phyloP scores from a whole-genome alignment of 2,113 vertebrate genomes.

The Xenus cinereus region DNA sequence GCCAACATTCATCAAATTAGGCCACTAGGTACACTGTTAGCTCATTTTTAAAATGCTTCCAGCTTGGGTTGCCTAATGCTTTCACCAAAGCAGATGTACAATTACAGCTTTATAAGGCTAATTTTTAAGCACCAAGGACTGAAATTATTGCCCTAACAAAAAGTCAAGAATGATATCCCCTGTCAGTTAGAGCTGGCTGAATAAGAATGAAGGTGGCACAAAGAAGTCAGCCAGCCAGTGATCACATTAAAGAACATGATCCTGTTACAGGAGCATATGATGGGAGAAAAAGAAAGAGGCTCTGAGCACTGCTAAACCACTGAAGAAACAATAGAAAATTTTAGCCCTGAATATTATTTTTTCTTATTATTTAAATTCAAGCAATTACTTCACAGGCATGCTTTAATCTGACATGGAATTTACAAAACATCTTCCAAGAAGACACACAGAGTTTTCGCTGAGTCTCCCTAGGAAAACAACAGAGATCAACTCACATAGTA shows the following conservation, averaged over 20 bases:
- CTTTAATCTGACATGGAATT: not conserved
- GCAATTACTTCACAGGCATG: not conserved
- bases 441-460: not conserved
- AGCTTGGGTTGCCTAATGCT: not conserved
- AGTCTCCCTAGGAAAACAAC: not conserved
- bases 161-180: conserved; percentile 19
- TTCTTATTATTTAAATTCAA: not conserved
- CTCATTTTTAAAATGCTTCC: not conserved
- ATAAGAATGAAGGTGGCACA: conserved; percentile 20
- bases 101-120: not conserved
- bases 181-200: not conserved
- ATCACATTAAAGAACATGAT: conserved; percentile 31
- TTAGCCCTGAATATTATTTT: not conserved
- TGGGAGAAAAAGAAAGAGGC: not conserved
- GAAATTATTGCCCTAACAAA: conserved; percentile 29
- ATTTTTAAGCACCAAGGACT: conserved; percentile 13
- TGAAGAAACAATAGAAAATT: not conserved
- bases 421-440: not conserved
- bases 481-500: not conserved
- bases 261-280: not conserved
- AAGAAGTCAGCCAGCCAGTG: not conserved
- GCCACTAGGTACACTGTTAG: not conserved
- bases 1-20: conserved; percentile 1
- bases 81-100: not conserved
- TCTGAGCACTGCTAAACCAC: not conserved